A percentile compares a stretch with the other conserved stretches of the same genome.
Evolutionary conservation across 2,888 invertebrate genomes (phyloP).

Genomic region (Drosophila putrida): DNA sequence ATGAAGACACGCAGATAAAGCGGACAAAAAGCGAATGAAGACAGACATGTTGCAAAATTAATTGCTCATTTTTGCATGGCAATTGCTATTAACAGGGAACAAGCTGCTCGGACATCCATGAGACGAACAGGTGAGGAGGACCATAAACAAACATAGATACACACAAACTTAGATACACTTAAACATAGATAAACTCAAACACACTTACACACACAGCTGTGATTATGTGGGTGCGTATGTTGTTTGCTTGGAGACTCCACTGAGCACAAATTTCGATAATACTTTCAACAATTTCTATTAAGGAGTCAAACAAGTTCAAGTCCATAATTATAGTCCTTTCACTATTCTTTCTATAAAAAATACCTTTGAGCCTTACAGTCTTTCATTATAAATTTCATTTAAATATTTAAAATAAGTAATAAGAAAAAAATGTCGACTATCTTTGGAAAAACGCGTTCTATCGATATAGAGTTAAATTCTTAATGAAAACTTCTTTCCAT

Average conservation of each 20-base stretch:
- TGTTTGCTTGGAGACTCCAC: conserved; percentile 14
- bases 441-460: too few relatives aligned
- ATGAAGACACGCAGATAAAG: conserved; percentile 36
- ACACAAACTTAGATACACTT: background rate
- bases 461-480: too few relatives aligned
- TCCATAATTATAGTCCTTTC: too few relatives aligned
- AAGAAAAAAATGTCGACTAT: too few relatives aligned
- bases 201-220: background rate
- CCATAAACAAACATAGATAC: conserved; percentile 3
- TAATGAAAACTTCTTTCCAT: too few relatives aligned
- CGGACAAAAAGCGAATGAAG: conserved; percentile 11
- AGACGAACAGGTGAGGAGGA: conserved; percentile 7
- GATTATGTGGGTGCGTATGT: conserved; percentile 24
- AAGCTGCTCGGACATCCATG: background rate
- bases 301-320: background rate
- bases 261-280: conserved; percentile 1
- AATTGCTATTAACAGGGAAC: conserved; percentile 31
- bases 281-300: background rate
- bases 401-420: too few relatives aligned
- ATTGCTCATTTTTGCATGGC: conserved; percentile 48
- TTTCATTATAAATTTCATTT: too few relatives aligned
- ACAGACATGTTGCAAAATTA: conserved; percentile 46
- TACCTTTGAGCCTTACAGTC: too few relatives aligned
- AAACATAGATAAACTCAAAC: background rate
- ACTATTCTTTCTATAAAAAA: too few relatives aligned